Conservation (phyloP, 2,888 invertebrate species). For the Meghimatium bilineatum region DNA sequence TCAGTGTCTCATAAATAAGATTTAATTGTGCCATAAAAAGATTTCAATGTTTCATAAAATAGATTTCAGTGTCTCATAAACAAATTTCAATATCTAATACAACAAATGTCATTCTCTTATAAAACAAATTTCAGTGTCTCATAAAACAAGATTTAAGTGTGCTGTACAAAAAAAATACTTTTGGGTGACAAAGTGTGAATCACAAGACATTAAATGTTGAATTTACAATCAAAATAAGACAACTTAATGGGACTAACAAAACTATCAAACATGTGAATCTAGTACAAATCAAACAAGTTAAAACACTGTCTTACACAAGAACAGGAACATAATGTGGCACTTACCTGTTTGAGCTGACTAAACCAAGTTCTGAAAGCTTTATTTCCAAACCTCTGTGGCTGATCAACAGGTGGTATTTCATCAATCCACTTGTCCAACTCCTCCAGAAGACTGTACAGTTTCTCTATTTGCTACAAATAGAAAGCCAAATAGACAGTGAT, state of each 20-base stretch:
- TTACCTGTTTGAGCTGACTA: slow-evolving; percentile 81
- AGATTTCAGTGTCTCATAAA: neutral
- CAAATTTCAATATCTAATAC: neutral
- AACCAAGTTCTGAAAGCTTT: slow-evolving; percentile 92
- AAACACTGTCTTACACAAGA: no score
- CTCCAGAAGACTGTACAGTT: slow-evolving; percentile 83
- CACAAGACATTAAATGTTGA: no score
- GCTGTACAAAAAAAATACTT: no score
- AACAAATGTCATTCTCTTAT: no score
- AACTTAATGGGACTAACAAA: no score
- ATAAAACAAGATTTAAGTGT: no score
- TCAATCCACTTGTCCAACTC: slow-evolving; percentile 85
- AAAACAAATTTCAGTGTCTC: no score
- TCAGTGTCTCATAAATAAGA: neutral
- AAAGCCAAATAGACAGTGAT: neutral
- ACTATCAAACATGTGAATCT: no score
- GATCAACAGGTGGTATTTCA: slow-evolving; percentile 90
- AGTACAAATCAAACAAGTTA: no score
- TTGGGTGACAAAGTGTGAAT: no score
- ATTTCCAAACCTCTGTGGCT: slow-evolving; percentile 98
- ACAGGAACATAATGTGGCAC: neutral
- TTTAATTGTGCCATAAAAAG: neutral
- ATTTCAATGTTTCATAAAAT: neutral
- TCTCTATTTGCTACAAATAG: slow-evolving; percentile 62
- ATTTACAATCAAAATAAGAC: no score